These are phyloP conservation scores for Morphnarchus princeps DNA, from an alignment of 2,113 vertebrate genomes.

Conservation along the genomic window DNA sequence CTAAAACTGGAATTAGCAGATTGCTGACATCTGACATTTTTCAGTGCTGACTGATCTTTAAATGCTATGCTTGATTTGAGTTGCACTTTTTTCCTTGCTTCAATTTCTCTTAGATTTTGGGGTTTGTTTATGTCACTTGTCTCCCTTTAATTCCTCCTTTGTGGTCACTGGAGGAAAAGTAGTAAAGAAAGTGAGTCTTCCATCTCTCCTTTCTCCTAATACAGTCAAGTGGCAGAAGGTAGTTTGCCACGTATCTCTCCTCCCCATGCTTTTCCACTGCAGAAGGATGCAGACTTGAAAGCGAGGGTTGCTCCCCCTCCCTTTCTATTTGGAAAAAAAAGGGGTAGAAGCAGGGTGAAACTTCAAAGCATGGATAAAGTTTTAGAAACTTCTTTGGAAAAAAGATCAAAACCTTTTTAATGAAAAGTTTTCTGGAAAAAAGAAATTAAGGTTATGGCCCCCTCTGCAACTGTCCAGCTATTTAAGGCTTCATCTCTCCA, in stretches of 20 bases:
- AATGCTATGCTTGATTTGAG: not conserved
- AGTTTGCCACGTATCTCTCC: not conserved
- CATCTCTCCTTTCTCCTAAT: not conserved
- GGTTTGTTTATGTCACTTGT: not conserved
- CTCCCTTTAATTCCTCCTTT: not conserved
- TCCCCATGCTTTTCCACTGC: not conserved
- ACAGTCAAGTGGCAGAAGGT: not conserved
- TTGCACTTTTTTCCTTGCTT: not conserved
- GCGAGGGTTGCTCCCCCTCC: not conserved
- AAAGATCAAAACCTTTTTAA: not conserved
- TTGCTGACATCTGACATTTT: constrained; percentile 27
- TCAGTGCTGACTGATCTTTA: not conserved
- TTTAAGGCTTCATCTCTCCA: not conserved
- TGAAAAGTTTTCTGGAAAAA: not conserved
- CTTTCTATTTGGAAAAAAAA: not conserved
- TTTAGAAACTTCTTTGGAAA: not conserved
- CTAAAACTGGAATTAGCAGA: not conserved
- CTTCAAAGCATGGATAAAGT: not conserved
- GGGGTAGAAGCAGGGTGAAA: not conserved
- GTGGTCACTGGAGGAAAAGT: not conserved
- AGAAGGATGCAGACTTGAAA: not conserved
- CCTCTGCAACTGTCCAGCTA: not conserved
- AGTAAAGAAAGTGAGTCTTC: not conserved
- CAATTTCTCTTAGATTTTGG: not conserved
- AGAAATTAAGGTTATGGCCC: accelerated